These are phyloP conservation scores for Danio kyathit DNA, from an alignment of 2,797 vertebrate species.

Conservation along the genomic window DNA sequence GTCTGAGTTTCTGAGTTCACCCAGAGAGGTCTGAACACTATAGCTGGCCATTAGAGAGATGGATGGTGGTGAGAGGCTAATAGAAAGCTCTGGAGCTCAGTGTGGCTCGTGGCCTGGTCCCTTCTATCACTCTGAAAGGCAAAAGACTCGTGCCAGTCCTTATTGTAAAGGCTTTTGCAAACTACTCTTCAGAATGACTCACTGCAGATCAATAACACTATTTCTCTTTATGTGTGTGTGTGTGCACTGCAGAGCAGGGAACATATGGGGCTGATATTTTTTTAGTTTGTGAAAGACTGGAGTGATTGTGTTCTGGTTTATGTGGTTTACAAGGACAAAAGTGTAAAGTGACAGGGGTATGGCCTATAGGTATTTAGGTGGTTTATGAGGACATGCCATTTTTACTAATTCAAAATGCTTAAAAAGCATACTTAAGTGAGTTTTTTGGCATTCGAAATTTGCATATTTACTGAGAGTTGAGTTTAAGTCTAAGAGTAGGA, in stretches of 20 bases:
- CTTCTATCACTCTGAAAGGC: conserved; percentile 28
- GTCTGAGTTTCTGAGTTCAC: conserved; percentile 8
- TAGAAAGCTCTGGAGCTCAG: conserved; percentile 35
- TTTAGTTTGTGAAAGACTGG: background rate
- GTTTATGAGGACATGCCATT: too few species aligned
- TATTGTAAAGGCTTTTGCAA: background rate
- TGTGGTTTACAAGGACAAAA: too few species aligned
- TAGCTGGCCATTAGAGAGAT: conserved; percentile 39
- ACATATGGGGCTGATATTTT: conserved; percentile 1
- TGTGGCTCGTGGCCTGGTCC: conserved; percentile 22
- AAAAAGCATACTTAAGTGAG: too few species aligned
- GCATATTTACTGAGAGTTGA: too few species aligned
- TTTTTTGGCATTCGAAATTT: too few species aligned
- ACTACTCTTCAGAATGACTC: conserved; percentile 36
- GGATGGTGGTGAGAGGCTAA: conserved; percentile 45
- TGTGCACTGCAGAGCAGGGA: background rate
- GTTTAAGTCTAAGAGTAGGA: too few species aligned
- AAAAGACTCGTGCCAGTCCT: conserved; percentile 16
- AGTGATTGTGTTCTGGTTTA: background rate
- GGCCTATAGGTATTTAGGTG: too few species aligned
- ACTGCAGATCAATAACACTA: conserved; percentile 40
- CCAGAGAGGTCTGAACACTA: conserved; percentile 24
- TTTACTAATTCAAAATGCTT: too few species aligned
- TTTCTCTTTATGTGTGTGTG: background rate
- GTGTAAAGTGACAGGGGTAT: too few species aligned